These are phyloP conservation scores for Asbolus verrucosus DNA, from an alignment of 1,140 invertebrate genomes.

Conservation along the genomic window DNA sequence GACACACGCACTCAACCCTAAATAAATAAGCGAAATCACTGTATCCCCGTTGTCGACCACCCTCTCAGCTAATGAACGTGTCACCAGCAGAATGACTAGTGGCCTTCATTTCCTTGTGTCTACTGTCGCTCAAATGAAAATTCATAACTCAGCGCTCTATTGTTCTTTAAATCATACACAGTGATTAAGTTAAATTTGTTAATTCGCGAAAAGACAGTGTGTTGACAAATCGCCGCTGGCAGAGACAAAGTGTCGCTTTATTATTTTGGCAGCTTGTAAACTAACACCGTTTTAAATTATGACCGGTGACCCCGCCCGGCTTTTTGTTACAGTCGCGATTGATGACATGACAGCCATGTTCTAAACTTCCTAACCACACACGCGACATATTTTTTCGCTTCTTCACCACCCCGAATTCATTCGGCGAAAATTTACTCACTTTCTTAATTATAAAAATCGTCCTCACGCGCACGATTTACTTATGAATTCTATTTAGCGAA, in stretches of 20 bases:
- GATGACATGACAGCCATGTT: background rate
- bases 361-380: background rate
- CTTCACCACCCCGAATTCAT: background rate
- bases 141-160: background rate
- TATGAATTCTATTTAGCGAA: constrained; percentile 9
- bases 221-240: background rate
- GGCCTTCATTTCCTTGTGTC: constrained; percentile 56
- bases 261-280: background rate
- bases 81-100: constrained; percentile 58
- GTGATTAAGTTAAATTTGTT: constrained; percentile 9
- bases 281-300: constrained; percentile 12
- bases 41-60: constrained; percentile 30
- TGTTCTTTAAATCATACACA: constrained; percentile 14
- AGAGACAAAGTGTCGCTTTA: background rate
- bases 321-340: background rate
- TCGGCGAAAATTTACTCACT: too few relatives aligned
- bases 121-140: too few relatives aligned
- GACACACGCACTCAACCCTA: constrained; percentile 43
- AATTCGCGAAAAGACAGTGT: background rate
- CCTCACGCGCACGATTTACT: too few relatives aligned
- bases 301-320: background rate
- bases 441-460: too few relatives aligned
- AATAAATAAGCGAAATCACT: constrained; percentile 55
- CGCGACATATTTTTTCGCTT: background rate
- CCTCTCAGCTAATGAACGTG: constrained; percentile 55